Evolutionary conservation across 2,113 vertebrate genomes (phyloP).

Genomic region (Odontesthes bonariensis): DNA sequence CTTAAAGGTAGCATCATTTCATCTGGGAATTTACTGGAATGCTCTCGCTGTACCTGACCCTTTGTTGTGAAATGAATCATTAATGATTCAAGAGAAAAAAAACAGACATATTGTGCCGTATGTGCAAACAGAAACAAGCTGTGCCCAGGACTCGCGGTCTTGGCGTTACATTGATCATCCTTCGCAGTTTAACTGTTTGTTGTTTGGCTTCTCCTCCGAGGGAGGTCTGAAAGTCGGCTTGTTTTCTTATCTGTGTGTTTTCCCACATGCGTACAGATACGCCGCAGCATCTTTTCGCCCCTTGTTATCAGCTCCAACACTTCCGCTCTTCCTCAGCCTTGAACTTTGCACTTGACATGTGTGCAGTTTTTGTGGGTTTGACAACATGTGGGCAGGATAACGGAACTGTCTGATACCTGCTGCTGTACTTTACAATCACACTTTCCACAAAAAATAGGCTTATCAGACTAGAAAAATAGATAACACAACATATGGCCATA

Average conservation of each 20-base stretch:
- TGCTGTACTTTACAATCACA: neutral
- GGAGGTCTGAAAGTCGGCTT: neutral
- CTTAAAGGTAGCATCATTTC: neutral
- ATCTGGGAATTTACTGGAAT: neutral
- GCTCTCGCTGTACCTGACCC: neutral
- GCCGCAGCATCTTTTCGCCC: constrained; percentile 15
- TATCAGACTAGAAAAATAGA: neutral
- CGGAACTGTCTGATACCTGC: neutral
- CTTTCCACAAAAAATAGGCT: neutral
- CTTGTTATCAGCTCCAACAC: constrained; percentile 34
- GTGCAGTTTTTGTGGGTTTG: neutral
- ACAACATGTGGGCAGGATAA: constrained; percentile 1
- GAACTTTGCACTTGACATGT: constrained; percentile 48
- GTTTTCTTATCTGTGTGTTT: constrained; percentile 19
- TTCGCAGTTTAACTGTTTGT: neutral
- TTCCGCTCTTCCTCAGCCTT: constrained; percentile 53
- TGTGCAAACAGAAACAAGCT: constrained; percentile 9
- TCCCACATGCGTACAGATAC: neutral
- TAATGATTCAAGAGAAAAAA: constrained; percentile 46
- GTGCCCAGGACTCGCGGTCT: neutral
- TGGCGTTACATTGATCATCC: no score
- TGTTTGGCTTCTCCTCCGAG: neutral
- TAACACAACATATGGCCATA: neutral
- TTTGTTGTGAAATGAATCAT: constrained; percentile 49
- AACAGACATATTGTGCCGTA: neutral